A percentile compares a stretch with the other conserved stretches of the same genome.
These are phyloP conservation scores for Idaea dimidiata DNA, from an alignment of 2,888 invertebrate genomes.

Conservation along the genomic window DNA sequence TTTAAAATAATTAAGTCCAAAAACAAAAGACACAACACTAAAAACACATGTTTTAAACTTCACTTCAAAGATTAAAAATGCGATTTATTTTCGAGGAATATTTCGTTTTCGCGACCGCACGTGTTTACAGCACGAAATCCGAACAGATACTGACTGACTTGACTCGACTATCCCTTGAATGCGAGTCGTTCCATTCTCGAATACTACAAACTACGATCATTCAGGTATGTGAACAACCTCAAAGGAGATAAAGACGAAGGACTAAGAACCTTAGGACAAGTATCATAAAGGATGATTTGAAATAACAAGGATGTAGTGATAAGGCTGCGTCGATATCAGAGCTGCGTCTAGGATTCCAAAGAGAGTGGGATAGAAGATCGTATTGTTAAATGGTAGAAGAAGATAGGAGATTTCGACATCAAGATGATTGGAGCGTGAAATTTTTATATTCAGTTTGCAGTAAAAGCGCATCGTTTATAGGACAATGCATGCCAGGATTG, in stretches of 20 bases:
- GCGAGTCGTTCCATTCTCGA: slow-evolving; percentile 65
- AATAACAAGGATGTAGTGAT: slow-evolving; percentile 50
- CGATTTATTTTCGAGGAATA: slow-evolving; percentile 42
- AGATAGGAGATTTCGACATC: slow-evolving; percentile 54
- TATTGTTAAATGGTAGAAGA: slow-evolving; percentile 33
- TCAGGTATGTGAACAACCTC: slow-evolving; percentile 75
- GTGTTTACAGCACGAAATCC: slow-evolving; percentile 30
- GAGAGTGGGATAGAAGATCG: slow-evolving; percentile 47
- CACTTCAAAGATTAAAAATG: slow-evolving; percentile 59
- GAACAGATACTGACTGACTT: slow-evolving; percentile 52
- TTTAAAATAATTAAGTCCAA: slow-evolving; percentile 43
- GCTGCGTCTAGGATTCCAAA: slow-evolving; percentile 73
- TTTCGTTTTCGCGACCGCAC: slow-evolving; percentile 56
- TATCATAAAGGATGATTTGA: slow-evolving; percentile 46
- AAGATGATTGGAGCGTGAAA: slow-evolving; percentile 75
- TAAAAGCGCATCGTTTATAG: slow-evolving; percentile 61
- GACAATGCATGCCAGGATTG: slow-evolving; percentile 46
- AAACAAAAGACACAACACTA: slow-evolving; percentile 43
- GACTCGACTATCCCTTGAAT: slow-evolving; percentile 40
- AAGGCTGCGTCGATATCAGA: slow-evolving; percentile 78
- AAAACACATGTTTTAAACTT: slow-evolving; percentile 64
- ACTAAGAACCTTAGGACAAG: slow-evolving; percentile 47
- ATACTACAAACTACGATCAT: slow-evolving; percentile 75
- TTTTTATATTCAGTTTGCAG: slow-evolving; percentile 72
- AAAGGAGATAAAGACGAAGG: slow-evolving; percentile 39